Evolutionary conservation across 2,797 vertebrate genomes (phyloP), one percentile per base, ranked within the genome.

Genomic region (Pteronotus mesoamericanus): DNA sequence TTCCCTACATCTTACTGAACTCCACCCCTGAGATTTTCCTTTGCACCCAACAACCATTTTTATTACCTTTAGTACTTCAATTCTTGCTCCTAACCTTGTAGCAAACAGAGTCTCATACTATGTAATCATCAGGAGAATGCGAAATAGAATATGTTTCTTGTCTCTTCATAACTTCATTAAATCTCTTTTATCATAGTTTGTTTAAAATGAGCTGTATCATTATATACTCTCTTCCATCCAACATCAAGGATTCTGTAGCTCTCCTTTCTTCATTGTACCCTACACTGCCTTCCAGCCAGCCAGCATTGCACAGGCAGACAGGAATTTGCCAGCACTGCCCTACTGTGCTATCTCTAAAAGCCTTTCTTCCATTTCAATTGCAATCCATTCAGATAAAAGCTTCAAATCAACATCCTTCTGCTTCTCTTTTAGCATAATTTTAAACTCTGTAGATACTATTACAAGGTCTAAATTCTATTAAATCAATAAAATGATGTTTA

Each of bases 361-460:
- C 18, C 11, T 75, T 94, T 90, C 71, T 79, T 61, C 18, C 74
- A 85, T 77, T 94, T 84, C 51, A 37, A 22, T 86, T 95, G 44
- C 18, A 75, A 68, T 91, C 68, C 18, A 42, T 74, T 92, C 72
- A 91, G 77, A 82, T 53, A 78, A 90, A 90, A 89, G 32, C 68
- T 32, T 89, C 79, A 39, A 79, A 9, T 90, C 82, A 95, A 79
- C 26, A 92, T 92, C 26, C n/a, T 69, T 53, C n/a, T 89, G 29
- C 79, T 84, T 85, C 37, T 44, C 29, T 82, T 77, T 92, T 32
- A 80, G 48, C n/a, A 74, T 77, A 87, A 95, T 96, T 95, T 94
- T 34, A 82, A 84, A 80, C 15, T 46, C 79, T 61, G 21, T 57
- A 83, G 46, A 93, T 94, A 95, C 59, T 82, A 72, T 78, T 95